These are phyloP conservation scores for Trididemnum clinides DNA, from an alignment of 23 tunicate species.

Conservation along the genomic window DNA sequence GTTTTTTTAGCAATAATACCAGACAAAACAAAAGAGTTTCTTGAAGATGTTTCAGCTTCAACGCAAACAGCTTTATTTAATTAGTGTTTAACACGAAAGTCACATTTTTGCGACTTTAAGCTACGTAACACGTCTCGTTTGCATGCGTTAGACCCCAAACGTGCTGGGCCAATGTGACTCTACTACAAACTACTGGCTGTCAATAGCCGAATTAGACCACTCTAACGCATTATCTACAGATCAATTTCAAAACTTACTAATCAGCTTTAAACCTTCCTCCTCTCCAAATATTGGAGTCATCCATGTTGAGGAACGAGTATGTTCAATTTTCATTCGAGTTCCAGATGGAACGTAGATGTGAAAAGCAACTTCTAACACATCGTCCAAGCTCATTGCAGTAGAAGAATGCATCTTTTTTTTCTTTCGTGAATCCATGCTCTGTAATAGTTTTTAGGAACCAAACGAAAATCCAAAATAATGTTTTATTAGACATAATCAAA, in stretches of 20 bases:
- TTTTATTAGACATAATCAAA: no score
- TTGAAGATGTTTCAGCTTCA: no score
- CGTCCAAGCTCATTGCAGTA: conserved; percentile 46
- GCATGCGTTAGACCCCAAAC: no score
- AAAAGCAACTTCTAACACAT: conserved; percentile 64
- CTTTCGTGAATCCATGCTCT: conserved; percentile 22
- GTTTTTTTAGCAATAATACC: no score
- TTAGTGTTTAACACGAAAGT: no score
- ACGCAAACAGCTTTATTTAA: no score
- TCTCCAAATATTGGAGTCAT: conserved; percentile 36
- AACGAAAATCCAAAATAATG: no score
- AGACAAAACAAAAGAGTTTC: no score
- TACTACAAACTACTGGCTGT: not conserved
- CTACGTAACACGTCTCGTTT: not conserved
- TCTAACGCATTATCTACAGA: not conserved
- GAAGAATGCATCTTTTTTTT: conserved; percentile 49
- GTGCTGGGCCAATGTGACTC: no score
- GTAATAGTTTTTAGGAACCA: not conserved
- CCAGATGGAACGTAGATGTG: conserved; percentile 55
- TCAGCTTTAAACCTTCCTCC: conserved; percentile 36
- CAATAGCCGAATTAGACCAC: not conserved
- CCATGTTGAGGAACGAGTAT: conserved; percentile 49
- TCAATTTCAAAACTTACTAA: not conserved
- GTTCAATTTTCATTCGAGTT: conserved; percentile 17
- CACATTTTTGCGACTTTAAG: not conserved